Base-by-base conservation (phyloP, 1,140 invertebrate genomes). In the Heterodera carotae region DNA sequence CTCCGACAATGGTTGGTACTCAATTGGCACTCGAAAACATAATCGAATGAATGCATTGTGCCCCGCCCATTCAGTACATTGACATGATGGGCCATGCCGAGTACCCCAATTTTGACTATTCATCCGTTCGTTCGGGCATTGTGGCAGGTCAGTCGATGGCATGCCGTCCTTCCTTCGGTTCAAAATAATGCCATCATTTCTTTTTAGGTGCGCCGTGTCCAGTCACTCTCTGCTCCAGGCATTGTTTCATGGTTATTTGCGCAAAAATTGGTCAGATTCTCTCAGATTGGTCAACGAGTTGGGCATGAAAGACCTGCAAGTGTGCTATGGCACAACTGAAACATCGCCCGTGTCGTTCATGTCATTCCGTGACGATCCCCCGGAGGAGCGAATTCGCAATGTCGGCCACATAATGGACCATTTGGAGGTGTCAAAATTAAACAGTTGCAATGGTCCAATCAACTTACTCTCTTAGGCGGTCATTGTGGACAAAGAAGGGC, bases 271-370 rank as follows among this genome's bases (percentile, higher is more conserved):
- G n/a, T n/a, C n/a, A 15, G 22, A 15, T 56, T 56, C 18, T 18
- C n/a, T n/a, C n/a, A 56, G 83, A 22, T 43, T 86, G 33, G 85
- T 86, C n/a, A 82, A 85, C 48, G 83, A 86, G 25, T 71, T 86
- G 81, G 79, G 81, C 53, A 83, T 83, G 82, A 69, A 69, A 31
- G 75, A 83, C 67, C 64, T 83, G 5, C 79, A 79, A 43, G 92
- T 92, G 67, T 90, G 93, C 34, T 98, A 94, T 84, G 95, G 95
- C 0, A 89, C 94, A 82, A 95, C 95, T 1, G 95, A 98, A 89
- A 91, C 91, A 0, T 93, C 94, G 62, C 93, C 92, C 0, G 90
- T 92, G 0, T 87, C 84, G 31, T 86, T 83, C 34, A 83, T 84
- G 77, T 84, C 87, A 22, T 79, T 91, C 2, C 87, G 89, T 0